These are phyloP conservation scores for Plecotus auritus DNA, from an alignment of 2,113 vertebrate species.

Conservation along the genomic window DNA sequence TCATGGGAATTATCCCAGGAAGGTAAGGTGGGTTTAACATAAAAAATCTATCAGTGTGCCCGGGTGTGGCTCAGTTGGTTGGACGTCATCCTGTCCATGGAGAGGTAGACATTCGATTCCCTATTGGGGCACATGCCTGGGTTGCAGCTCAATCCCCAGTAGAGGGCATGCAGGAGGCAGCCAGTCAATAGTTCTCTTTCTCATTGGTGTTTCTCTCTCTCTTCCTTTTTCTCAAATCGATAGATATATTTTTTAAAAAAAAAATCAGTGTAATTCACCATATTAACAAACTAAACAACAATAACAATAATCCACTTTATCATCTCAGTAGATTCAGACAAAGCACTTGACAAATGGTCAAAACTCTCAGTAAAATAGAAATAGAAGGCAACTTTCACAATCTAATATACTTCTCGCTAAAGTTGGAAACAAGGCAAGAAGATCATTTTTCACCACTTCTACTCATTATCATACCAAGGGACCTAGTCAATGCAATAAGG, in stretches of 20 bases:
- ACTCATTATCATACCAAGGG: background rate
- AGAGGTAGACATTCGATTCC: too few relatives aligned
- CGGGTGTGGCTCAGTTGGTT: too few relatives aligned
- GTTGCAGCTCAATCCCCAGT: too few relatives aligned
- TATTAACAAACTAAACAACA: background rate
- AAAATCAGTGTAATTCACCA: background rate
- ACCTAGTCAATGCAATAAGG: background rate
- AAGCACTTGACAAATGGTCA: background rate
- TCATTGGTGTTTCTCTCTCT: too few relatives aligned
- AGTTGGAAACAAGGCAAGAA: background rate
- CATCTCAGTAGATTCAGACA: background rate
- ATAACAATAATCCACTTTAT: background rate
- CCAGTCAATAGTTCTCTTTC: too few relatives aligned
- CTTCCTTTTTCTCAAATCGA: too few relatives aligned
- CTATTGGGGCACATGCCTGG: too few relatives aligned
- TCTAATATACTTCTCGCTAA: background rate
- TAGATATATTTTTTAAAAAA: background rate
- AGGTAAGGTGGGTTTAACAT: background rate
- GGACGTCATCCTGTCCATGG: too few relatives aligned
- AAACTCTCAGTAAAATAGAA: background rate
- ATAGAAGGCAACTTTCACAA: background rate
- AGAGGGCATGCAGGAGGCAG: too few relatives aligned
- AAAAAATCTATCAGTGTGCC: background rate
- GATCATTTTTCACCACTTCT: background rate
- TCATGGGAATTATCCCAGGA: background rate